These are phyloP conservation scores for Himantopus leucocephalus DNA, from an alignment of 2,113 vertebrate genomes.

Conservation along the genomic window DNA sequence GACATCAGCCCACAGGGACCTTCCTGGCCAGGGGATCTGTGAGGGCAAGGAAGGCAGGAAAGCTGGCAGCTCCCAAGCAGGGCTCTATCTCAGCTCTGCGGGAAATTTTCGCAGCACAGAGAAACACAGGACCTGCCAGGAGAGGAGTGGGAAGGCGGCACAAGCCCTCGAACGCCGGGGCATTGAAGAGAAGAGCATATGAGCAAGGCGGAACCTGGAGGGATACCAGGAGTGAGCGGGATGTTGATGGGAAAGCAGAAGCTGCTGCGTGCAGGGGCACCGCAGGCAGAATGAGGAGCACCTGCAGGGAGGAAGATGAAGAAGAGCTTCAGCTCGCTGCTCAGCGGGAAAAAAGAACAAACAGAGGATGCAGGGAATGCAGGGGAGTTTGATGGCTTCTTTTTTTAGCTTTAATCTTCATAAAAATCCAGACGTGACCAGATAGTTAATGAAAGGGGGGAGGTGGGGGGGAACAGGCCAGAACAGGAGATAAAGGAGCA, in stretches of 20 bases:
- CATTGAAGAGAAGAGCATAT: neutral
- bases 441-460: neutral
- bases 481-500: neutral
- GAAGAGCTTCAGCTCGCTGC: neutral
- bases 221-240: accelerated
- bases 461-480: neutral
- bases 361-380: neutral
- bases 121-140: neutral
- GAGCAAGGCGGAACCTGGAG: neutral
- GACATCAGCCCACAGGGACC: neutral
- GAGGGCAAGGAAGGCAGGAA: neutral
- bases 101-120: neutral
- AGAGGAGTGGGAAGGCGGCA: neutral
- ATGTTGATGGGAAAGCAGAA: neutral
- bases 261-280: neutral
- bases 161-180: accelerated
- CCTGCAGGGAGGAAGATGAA: neutral
- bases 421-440: neutral
- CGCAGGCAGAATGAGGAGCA: neutral
- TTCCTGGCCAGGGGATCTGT: neutral
- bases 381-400: neutral
- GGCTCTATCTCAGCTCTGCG: neutral
- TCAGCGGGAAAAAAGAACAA: neutral
- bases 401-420: neutral
- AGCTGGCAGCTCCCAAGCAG: neutral